Evolutionary conservation across 2,797 vertebrate species (phyloP), one percentile per base, ranked within the genome.

Genomic region (Acanthis flammea): DNA sequence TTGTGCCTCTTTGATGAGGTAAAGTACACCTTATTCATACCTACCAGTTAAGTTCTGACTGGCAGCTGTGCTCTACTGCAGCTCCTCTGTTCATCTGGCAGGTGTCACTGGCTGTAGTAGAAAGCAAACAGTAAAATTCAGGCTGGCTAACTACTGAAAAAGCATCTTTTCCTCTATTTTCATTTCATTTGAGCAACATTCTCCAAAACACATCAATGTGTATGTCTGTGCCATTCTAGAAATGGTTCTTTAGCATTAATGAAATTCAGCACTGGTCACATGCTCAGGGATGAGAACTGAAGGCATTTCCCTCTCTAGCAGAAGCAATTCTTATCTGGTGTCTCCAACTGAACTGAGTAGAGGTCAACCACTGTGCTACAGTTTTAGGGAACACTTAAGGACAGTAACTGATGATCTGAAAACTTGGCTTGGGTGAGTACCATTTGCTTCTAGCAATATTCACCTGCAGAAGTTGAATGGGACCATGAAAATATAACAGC

Each of bases 281-380:
- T 1, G 21, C 1, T 0, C 19, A 7, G 27, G 35, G 27, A 47
- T 37, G 30, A 81, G 58, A 25, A 31, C 74, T 72, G 89, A 50
- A 81, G 27, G 14, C 27, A 31, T 57, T 65, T 60, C 8, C 19
- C 50, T 72, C 25, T 2, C 50, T 19, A 48, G 14, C 58, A 77
- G 53, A 16, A 37, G 8, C 41, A 53, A 61, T 74, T 86, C 25
- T 33, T 67, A 31, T 8, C 55, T 33, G 28, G 3, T 28, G 65
- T 30, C 74, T 35, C 4, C 21, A 76, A 35, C n/a, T 12, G 11
- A 5, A 5, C 24, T 23, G 83, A 22, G 51, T 11, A 0, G 0
- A 79, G 55, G n/a, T 35, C 48, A 31, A 22, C 12, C 51, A 13
- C 9, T 6, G 7, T 31, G 55, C 37, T 33, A 8, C 41, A 33